Evolutionary conservation across 2,113 vertebrate genomes (phyloP), one percentile per base, ranked within the genome.

Genomic region (Poecilia latipinna): DNA sequence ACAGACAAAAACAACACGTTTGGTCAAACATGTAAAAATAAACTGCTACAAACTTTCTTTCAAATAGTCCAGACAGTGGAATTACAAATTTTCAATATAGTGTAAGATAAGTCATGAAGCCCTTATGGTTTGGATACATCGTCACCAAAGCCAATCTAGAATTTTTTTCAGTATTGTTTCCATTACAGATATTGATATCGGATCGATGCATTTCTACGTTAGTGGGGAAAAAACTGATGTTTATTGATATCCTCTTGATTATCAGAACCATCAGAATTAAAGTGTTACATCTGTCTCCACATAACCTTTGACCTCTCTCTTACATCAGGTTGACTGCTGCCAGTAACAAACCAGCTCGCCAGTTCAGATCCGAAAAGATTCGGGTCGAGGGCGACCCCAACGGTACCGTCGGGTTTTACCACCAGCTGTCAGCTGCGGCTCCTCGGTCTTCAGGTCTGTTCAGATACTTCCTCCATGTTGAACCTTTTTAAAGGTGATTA

Each of bases 251-350:
- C 51, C 10, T 48, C 7, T 57, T 32, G 6, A 33, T 8, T 19
- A 64, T 32, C 29, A 64, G 29, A 64, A 22, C 64, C 1, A 10
- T n/a, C 33, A 65, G 17, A 65, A 35, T 12, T 10, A 65, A 35
- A 3, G 4, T 12, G 10, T 26, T 12, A 11, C 33, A 10, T 32
- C 29, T 37, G 33, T 65, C 35, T 65, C n/a, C 12, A 11, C 1
- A 39, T 24, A 37, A 48, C 44, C 13, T 15, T 48, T 48, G 12
- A 17, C 44, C 44, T 48, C 44, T 48, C 15, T 4, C 33, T 66
- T 68, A 8, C 7, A 8, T 29, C 91, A 98, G 97, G 79, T 94
- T 97, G 86, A 89, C 93, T 0, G 82, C 92, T 44, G 93, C 95
- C 28, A 95, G 95, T 42, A 94, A 85, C 71, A 81, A 88, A 78